Conservation (phyloP, 2,888 invertebrate genomes). For the Agrochola lychnidis region DNA sequence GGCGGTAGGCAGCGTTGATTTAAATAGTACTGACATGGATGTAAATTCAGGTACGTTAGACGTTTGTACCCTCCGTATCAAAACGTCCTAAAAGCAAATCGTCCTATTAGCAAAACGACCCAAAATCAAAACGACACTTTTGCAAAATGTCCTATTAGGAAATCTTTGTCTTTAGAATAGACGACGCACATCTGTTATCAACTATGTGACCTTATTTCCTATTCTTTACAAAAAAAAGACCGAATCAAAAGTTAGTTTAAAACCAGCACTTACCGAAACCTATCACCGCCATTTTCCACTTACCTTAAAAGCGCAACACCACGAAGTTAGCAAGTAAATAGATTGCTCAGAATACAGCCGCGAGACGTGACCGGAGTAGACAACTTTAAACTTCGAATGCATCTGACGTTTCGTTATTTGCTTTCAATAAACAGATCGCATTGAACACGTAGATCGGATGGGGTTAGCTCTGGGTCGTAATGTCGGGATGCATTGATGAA, state of each 20-base stretch:
- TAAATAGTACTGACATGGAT: no score
- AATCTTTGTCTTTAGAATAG: no score
- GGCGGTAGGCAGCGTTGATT: no score
- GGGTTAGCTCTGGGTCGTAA: conserved; percentile 18
- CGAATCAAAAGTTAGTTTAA: neutral
- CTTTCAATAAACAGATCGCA: conserved; percentile 60
- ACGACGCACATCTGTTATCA: no score
- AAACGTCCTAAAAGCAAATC: no score
- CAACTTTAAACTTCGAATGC: conserved; percentile 54
- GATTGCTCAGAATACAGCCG: conserved; percentile 50
- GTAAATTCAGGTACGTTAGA: no score
- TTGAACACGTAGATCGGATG: conserved; percentile 25
- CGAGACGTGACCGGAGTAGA: conserved; percentile 48
- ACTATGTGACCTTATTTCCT: neutral
- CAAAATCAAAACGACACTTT: no score
- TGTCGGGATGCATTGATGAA: conserved; percentile 34
- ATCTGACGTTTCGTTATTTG: conserved; percentile 60
- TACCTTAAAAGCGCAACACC: conserved; percentile 34
- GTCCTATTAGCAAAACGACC: no score
- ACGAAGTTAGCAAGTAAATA: conserved; percentile 39
- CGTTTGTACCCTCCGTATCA: no score
- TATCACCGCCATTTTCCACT: conserved; percentile 7
- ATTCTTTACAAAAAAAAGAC: neutral
- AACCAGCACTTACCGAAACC: neutral
- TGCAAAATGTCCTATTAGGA: no score